phyloP scores from a whole-genome alignment of 2,888 invertebrate genomes.

The Patella ulyssiponensis region DNA sequence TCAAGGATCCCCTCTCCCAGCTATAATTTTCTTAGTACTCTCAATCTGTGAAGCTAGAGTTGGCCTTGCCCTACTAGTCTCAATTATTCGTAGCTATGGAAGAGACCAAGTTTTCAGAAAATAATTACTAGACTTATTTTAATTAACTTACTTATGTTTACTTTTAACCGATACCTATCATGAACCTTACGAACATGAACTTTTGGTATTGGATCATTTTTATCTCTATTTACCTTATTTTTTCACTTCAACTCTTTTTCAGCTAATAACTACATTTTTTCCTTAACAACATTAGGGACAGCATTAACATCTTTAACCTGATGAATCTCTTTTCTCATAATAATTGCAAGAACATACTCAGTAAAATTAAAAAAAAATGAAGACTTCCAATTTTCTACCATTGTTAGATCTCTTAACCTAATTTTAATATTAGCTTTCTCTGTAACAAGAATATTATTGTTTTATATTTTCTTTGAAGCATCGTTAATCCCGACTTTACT shows the following conservation, averaged over 20 bases:
- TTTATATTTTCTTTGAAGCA: constrained; percentile 82
- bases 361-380: constrained; percentile 12
- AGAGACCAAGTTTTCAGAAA: constrained; percentile 78
- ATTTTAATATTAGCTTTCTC: constrained; percentile 77
- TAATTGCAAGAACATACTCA: constrained; percentile 13
- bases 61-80: constrained; percentile 78
- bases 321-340: constrained; percentile 23
- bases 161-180: not conserved
- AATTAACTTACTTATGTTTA: not conserved
- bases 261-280: not conserved
- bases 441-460: constrained; percentile 77
- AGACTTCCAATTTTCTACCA: not conserved
- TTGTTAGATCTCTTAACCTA: constrained; percentile 15
- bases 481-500: constrained; percentile 80
- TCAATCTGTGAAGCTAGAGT: constrained; percentile 79
- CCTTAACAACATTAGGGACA: constrained; percentile 4
- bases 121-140: constrained; percentile 75
- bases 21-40: constrained; percentile 42
- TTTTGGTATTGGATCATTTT: not conserved
- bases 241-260: not conserved
- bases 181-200: constrained; percentile 15
- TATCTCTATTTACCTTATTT: not conserved
- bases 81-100: constrained; percentile 78
- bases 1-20: too few species aligned
- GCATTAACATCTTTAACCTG: constrained; percentile 16